Percentiles rank a stretch among this genome's conserved stretches.
These are phyloP conservation scores for Lordiphosa clarofinis DNA, from an alignment of 1,140 invertebrate species.

Conservation along the genomic window DNA sequence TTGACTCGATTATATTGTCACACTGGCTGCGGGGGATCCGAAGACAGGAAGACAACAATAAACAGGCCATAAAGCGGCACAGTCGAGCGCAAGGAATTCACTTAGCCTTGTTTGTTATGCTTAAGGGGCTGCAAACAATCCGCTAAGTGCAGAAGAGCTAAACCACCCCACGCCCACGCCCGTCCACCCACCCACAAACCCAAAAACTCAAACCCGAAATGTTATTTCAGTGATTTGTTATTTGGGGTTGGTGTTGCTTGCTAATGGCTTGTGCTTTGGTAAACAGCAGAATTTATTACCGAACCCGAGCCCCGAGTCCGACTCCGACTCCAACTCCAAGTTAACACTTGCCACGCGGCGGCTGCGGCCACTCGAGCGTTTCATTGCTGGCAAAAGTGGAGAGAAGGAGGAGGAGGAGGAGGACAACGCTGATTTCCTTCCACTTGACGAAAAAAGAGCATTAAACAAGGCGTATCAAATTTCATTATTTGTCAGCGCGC, in stretches of 20 bases:
- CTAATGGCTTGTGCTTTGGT: slow-evolving; percentile 78
- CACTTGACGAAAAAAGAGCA: slow-evolving; percentile 66
- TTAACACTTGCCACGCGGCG: slow-evolving; percentile 74
- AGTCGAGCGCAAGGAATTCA: slow-evolving; percentile 76
- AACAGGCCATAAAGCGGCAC: slow-evolving; percentile 74
- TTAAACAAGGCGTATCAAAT: slow-evolving; percentile 80
- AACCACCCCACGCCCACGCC: slow-evolving; percentile 7
- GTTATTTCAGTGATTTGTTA: slow-evolving; percentile 78
- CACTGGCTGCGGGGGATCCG: slow-evolving; percentile 4
- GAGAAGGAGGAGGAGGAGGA: neutral
- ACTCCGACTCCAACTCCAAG: slow-evolving; percentile 19
- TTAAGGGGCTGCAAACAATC: slow-evolving; percentile 79
- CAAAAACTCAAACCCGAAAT: slow-evolving; percentile 36
- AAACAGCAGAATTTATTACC: slow-evolving; percentile 76
- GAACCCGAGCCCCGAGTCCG: slow-evolving; percentile 9
- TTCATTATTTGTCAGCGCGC: slow-evolving; percentile 74
- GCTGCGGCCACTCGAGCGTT: slow-evolving; percentile 74
- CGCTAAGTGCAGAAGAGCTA: slow-evolving; percentile 60
- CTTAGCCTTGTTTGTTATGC: slow-evolving; percentile 79
- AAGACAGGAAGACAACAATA: slow-evolving; percentile 63
- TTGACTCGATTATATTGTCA: slow-evolving; percentile 79
- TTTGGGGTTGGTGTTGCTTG: slow-evolving; percentile 74
- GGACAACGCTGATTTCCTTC: slow-evolving; percentile 12
- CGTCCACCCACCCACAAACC: neutral
- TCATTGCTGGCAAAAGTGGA: slow-evolving; percentile 68